Evolutionary conservation across 2,888 invertebrate genomes (phyloP).

Genomic region (Orthosia cruda): DNA sequence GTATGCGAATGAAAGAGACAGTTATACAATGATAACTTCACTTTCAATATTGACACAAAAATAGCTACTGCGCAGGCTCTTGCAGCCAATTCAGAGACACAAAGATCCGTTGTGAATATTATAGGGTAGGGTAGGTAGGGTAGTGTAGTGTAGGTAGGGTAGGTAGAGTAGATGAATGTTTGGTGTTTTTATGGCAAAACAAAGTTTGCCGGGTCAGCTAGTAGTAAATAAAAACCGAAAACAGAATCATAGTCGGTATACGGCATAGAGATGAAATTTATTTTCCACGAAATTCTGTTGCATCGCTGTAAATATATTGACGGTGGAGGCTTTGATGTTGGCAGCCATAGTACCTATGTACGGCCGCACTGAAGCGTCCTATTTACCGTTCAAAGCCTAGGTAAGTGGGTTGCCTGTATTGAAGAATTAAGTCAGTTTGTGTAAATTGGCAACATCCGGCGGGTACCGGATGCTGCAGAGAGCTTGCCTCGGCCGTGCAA

Average conservation of each 20-base stretch:
- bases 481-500: conserved; percentile 67
- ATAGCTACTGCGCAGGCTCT: no score
- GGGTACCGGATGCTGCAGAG: conserved; percentile 74
- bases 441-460: conserved; percentile 85
- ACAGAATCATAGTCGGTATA: conserved; percentile 10
- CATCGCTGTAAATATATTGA: conserved; percentile 24
- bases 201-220: no score
- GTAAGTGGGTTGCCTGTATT: conserved; percentile 58
- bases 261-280: conserved; percentile 37
- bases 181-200: no score
- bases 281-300: conserved; percentile 36
- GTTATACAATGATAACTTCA: no score
- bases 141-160: no score
- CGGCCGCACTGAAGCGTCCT: conserved; percentile 47
- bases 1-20: no score
- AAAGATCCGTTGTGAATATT: no score
- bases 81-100: no score
- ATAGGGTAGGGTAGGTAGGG: no score
- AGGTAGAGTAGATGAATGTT: no score
- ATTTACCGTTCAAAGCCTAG: conserved; percentile 70
- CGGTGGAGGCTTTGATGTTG: conserved; percentile 37
- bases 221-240: conserved; percentile 42
- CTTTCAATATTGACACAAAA: no score
- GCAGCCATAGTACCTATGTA: conserved; percentile 32
- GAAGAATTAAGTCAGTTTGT: conserved; percentile 85